Evolutionary conservation across 2,797 vertebrate species (phyloP).

Genomic region (Xenops minutus): DNA sequence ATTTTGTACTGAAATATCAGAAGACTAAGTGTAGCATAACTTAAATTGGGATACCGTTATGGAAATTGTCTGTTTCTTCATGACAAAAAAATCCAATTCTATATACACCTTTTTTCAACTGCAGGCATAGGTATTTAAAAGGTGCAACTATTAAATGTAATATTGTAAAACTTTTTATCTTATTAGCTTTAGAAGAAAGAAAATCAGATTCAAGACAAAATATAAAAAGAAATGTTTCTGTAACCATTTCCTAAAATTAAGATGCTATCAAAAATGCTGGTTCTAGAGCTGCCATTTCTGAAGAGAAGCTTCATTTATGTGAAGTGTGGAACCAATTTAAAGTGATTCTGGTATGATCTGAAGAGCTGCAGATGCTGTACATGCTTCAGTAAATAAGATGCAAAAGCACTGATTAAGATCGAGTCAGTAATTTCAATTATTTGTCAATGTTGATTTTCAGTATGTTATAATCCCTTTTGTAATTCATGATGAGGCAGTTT

Average conservation of each 20-base stretch:
- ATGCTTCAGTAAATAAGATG: conserved; percentile 33
- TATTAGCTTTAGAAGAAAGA: background rate
- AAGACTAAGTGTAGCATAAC: background rate
- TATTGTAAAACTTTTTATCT: background rate
- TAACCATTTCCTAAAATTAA: background rate
- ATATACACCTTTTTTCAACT: background rate
- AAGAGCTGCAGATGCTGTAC: conserved; percentile 26
- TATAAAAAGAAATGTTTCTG: background rate
- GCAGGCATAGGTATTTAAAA: background rate
- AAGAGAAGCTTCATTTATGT: conserved; percentile 17
- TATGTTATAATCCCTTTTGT: conserved; percentile 9
- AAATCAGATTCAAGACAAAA: background rate
- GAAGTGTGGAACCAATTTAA: conserved; percentile 24
- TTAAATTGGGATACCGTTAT: background rate
- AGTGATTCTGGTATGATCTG: conserved; percentile 17
- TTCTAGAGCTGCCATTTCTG: background rate
- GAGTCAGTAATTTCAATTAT: conserved; percentile 14
- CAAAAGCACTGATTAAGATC: conserved; percentile 10
- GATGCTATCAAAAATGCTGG: background rate
- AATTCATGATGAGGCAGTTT: conserved; percentile 35
- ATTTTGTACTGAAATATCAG: background rate
- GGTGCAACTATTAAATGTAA: background rate
- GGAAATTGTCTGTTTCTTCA: background rate
- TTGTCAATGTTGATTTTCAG: conserved; percentile 33
- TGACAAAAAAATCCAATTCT: background rate